Conservation (phyloP, 2,797 vertebrate species). For the Chelidonichthys spinosus region DNA sequence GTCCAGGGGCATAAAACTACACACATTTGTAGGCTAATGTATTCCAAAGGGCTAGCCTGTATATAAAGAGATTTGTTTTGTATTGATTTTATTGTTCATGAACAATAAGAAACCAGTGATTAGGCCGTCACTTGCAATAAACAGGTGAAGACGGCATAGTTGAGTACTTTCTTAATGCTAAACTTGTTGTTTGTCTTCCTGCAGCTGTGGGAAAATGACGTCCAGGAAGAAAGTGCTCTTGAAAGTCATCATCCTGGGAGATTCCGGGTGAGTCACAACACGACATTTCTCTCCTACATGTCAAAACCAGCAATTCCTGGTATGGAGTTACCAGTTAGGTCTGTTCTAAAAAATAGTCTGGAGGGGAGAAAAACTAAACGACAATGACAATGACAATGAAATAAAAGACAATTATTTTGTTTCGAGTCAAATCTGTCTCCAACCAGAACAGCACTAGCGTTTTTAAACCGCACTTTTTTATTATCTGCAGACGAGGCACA, state of each 20-base stretch:
- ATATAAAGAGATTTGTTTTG: constrained; percentile 9
- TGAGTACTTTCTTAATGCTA: neutral
- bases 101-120: neutral
- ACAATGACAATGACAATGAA: no score
- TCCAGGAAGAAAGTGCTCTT: constrained; percentile 97
- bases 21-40: constrained; percentile 27
- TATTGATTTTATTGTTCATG: constrained; percentile 12
- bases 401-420: neutral
- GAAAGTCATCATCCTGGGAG: constrained; percentile 96
- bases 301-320: constrained; percentile 2
- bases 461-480: neutral
- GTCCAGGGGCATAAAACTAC: constrained; percentile 23
- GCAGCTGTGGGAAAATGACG: constrained; percentile 89
- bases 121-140: constrained; percentile 14
- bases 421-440: neutral
- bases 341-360: constrained; percentile 20
- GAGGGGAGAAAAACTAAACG: neutral
- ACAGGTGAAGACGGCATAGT: neutral
- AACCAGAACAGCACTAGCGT: constrained; percentile 21
- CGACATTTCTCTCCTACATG: neutral
- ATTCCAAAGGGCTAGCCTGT: constrained; percentile 14
- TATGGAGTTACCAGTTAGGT: neutral
- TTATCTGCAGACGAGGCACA: neutral
- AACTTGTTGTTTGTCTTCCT: constrained; percentile 28
- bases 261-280: constrained; percentile 90